Evolutionary conservation across 2,113 vertebrate genomes (phyloP).

Genomic region (Dasyprocta punctata): DNA sequence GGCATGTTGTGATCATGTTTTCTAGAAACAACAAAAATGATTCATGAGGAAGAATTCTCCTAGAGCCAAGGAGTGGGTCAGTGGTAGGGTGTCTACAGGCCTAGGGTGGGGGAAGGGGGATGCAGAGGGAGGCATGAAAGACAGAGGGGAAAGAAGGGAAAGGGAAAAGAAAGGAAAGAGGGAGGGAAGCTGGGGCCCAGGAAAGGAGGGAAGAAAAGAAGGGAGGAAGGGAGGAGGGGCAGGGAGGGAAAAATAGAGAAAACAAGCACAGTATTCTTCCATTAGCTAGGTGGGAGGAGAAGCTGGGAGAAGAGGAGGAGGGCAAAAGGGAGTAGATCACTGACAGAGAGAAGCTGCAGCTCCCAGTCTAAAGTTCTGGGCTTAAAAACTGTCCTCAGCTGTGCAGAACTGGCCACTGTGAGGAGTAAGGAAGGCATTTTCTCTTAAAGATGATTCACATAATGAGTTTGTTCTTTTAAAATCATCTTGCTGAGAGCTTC

Average conservation of each 20-base stretch:
- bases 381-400: not conserved
- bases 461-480: slow-evolving; percentile 48
- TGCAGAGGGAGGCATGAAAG: not conserved
- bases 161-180: not conserved
- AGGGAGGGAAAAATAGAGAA: not conserved
- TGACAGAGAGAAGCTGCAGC: not conserved
- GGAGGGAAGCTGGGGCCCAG: not conserved
- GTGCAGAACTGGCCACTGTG: fast-evolving
- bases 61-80: too few relatives aligned
- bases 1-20: not conserved
- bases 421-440: not conserved
- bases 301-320: not conserved
- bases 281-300: not conserved
- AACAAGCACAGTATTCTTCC: not conserved
- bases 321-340: not conserved
- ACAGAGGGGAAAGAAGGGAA: not conserved
- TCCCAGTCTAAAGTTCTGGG: not conserved
- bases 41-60: not conserved
- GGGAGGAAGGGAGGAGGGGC: not conserved
- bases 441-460: not conserved
- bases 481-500: not conserved
- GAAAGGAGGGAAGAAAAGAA: not conserved
- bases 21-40: not conserved
- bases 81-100: too few relatives aligned
- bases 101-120: too few relatives aligned